Conservation (phyloP, 1,140 invertebrate genomes). For the Drosophila ambigua region DNA sequence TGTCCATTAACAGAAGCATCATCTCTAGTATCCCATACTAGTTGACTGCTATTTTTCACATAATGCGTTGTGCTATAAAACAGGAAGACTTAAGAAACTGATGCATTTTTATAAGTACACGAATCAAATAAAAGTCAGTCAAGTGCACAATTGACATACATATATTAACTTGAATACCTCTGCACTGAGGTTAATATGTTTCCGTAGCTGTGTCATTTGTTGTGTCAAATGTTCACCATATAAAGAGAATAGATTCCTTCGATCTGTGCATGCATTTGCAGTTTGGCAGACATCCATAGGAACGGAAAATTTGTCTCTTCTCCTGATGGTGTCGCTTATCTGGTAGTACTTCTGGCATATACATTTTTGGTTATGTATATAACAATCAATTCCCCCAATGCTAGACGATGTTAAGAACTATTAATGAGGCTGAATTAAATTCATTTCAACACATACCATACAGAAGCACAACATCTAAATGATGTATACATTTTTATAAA, state of each 20-base stretch:
- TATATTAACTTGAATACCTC: too few relatives aligned
- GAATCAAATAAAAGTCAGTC: too few relatives aligned
- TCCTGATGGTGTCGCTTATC: too few relatives aligned
- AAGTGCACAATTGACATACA: too few relatives aligned
- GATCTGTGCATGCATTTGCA: too few relatives aligned
- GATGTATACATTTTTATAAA: constrained; percentile 9
- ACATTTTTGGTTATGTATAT: constrained; percentile 10
- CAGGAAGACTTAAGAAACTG: not conserved
- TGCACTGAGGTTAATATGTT: too few relatives aligned
- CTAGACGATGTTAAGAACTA: constrained; percentile 25
- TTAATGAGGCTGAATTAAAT: constrained; percentile 47
- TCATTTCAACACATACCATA: constrained; percentile 18
- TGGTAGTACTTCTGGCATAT: not conserved
- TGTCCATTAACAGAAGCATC: constrained; percentile 6
- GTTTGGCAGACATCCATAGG: too few relatives aligned
- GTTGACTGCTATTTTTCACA: not conserved
- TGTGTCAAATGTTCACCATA: too few relatives aligned
- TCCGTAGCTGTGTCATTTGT: too few relatives aligned
- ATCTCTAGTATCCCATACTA: not conserved
- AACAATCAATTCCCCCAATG: constrained; percentile 6
- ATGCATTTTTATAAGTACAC: too few relatives aligned
- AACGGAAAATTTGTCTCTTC: too few relatives aligned
- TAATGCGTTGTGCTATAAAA: not conserved
- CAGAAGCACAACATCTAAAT: constrained; percentile 10
- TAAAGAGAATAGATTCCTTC: too few relatives aligned